A percentile compares a stretch with the other conserved stretches of the same genome.
Evolutionary conservation across 53 echinoderm and acorn worm genomes (phyloP).

Genomic region (Antedon mediterranea): DNA sequence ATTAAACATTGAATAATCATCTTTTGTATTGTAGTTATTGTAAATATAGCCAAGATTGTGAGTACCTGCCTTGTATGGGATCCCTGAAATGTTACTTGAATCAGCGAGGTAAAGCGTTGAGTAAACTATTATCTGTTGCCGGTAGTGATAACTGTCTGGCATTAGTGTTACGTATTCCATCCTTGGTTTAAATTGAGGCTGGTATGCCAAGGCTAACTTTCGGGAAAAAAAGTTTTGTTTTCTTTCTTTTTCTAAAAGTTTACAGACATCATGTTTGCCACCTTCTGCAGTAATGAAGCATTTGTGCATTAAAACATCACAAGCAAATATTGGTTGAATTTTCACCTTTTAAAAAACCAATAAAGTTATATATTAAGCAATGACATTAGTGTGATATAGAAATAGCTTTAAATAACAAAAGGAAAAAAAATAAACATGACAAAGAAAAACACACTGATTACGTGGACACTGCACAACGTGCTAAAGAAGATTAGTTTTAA

Average conservation of each 20-base stretch:
- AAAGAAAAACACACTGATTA: no score
- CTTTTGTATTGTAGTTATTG: no score
- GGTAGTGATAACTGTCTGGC: slow-evolving; percentile 72
- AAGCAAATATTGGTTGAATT: slow-evolving; percentile 81
- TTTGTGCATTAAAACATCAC: slow-evolving; percentile 67
- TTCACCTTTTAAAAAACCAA: no score
- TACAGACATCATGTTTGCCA: slow-evolving; percentile 70
- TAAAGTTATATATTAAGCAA: no score
- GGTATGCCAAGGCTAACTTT: slow-evolving; percentile 87
- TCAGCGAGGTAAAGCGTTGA: slow-evolving; percentile 75
- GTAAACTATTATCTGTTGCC: slow-evolving; percentile 51
- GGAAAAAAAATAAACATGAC: no score
- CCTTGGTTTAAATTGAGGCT: slow-evolving; percentile 64
- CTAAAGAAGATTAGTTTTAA: no score
- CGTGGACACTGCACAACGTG: no score
- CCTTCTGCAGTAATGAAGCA: slow-evolving; percentile 71
- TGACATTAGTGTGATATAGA: no score
- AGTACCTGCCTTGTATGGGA: slow-evolving; percentile 86
- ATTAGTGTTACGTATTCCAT: slow-evolving; percentile 84
- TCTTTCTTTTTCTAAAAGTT: slow-evolving; percentile 42
- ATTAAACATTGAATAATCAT: no score
- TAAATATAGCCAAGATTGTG: no score
- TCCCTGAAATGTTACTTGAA: slow-evolving; percentile 98
- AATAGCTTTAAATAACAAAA: no score
- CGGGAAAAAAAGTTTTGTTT: no score